Evolutionary conservation across 2,113 vertebrate species (phyloP), one percentile per base, ranked within the genome.

Genomic region (Oreochromis niloticus): DNA sequence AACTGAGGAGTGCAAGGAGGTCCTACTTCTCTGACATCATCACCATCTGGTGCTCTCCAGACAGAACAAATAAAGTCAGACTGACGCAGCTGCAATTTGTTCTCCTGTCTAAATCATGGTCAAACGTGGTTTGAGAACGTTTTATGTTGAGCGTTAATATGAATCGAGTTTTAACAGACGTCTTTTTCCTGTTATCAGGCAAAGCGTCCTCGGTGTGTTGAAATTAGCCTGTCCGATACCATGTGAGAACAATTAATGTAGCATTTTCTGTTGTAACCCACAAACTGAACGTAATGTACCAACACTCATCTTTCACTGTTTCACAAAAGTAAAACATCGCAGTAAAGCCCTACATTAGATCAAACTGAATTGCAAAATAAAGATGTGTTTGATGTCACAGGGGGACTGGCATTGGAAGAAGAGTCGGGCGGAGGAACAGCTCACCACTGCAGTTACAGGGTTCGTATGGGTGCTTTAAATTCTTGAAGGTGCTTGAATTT

Each of bases 61-160:
- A 50, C 17, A 0, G 17, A 50, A 19, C 17, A 50, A 50, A 50
- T 50, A 50, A 50, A 50, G 17, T 50, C 48, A 50, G 17, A 50
- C 7, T 50, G 0, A 19, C 1, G 16, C 16, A 19, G 48, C 7
- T 4, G 0, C 48, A 50, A 50, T 50, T 50, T 50, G 17, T 52
- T 52, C 17, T 9, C 48, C 48, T 52, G 48, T 52, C 17, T 52
- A 52, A 52, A 52, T 52, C 17, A 1, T 52, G 48, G 17, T 52
- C 48, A 52, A 52, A 19, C 2, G 17, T 52, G 48, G 48, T 52
- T 52, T 52, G 48, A 52, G 7, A 19, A 52, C 0, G 1, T 50
- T 50, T 50, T 50, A 50, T 50, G 16, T 17, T 50, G 4, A 50
- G 7, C 17, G 17, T 52, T 52, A 1, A 52, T 52, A 19, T 52